Base-by-base conservation (phyloP, 1,140 invertebrate genomes). In the Scaptomyza hsui region DNA sequence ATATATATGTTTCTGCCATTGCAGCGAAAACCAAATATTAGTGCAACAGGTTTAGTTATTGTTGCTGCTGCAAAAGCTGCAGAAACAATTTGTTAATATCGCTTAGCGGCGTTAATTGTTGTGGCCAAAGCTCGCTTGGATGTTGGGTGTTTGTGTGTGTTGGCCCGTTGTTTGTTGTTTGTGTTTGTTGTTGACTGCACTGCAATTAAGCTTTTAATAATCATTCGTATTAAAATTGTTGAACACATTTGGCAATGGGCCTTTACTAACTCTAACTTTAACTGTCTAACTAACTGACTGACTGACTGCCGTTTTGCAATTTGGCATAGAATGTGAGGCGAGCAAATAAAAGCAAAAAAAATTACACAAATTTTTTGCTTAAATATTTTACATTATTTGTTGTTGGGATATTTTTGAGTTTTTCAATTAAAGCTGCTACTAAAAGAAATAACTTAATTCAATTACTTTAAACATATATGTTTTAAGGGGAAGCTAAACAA, bases 151-250 rank as follows among this genome's bases (percentile, higher is more conserved):
- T 5, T 29, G 26, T 29, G 16, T 35, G 18, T 59, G 55, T 24
- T 53, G 47, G 74, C 21, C 47, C 35, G 29, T 49, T 48, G 56
- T 37, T 39, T 18, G 48, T 4, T 26, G 41, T 15, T n/a, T n/a
- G n/a, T 48, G 56, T 37, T 39, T 18, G 48, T 4, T 26, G 41
- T 15, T n/a, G 51, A 55, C 57, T 53, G 65, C 60, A 72, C 45
- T 62, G 74, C 78, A 81, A 81, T 81, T 81, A 82, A 81, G 78
- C 73, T 49, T 81, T 81, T 81, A 81, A 81, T 81, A 81, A 81
- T 73, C 48, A 82, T 81, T 81, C 65, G 74, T 52, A 72, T 62
- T 57, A 81, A 81, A 81, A 81, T 73, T 62, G 73, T 64, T 77
- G 60, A 73, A 59, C 78, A 60, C 48, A 55, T 81, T 81, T 81